Conservation (phyloP, 2,888 invertebrate species). For the Lycia hirtaria region DNA sequence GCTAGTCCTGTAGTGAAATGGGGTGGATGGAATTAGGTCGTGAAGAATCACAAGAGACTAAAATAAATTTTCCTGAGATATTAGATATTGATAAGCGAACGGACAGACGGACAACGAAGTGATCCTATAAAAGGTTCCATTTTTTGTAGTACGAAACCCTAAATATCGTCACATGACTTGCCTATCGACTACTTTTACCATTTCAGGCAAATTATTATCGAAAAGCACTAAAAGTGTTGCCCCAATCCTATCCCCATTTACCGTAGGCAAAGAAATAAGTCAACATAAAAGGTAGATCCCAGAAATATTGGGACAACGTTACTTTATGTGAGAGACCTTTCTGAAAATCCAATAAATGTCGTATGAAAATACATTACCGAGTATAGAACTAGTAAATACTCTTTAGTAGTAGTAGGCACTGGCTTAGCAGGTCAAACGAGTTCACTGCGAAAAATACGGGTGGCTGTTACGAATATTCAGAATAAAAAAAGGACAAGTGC, state of each 20-base stretch:
- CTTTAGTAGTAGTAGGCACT: slow-evolving; percentile 26
- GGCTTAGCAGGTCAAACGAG: slow-evolving; percentile 52
- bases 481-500: too few relatives aligned
- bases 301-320: slow-evolving; percentile 13
- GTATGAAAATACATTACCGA: slow-evolving; percentile 40
- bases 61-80: too few relatives aligned
- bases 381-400: slow-evolving; percentile 46
- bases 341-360: slow-evolving; percentile 29
- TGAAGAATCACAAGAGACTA: too few relatives aligned
- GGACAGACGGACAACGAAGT: too few relatives aligned
- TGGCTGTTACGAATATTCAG: slow-evolving; percentile 36
- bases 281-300: slow-evolving; percentile 16
- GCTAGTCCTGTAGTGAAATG: too few relatives aligned
- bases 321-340: slow-evolving; percentile 18
- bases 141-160: too few relatives aligned
- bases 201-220: neutral
- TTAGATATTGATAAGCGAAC: too few relatives aligned
- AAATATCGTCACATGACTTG: too few relatives aligned
- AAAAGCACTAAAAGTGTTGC: slow-evolving; percentile 2
- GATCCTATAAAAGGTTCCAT: too few relatives aligned
- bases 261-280: slow-evolving; percentile 6
- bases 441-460: slow-evolving; percentile 42
- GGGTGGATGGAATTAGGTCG: too few relatives aligned
- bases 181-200: neutral
- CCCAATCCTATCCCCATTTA: slow-evolving; percentile 4